These are phyloP conservation scores for Trachymyrmex septentrionalis DNA, from an alignment of 1,140 invertebrate species.

Conservation along the genomic window DNA sequence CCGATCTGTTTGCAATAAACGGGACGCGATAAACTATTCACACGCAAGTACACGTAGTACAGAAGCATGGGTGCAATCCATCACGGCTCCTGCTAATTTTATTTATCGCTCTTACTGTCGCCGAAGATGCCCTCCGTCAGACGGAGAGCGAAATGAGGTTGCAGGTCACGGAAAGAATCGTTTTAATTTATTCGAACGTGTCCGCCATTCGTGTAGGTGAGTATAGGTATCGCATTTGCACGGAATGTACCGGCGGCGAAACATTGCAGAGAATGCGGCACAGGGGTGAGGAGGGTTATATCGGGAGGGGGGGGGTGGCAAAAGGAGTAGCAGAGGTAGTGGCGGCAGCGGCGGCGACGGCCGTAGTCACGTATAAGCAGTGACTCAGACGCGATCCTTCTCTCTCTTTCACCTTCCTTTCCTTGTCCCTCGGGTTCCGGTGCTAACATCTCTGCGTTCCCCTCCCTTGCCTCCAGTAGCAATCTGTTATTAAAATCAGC, in stretches of 20 bases:
- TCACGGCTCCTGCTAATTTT: constrained; percentile 69
- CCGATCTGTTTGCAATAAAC: constrained; percentile 47
- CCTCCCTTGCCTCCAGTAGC: constrained; percentile 68
- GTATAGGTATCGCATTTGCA: constrained; percentile 62
- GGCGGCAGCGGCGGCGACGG: background rate
- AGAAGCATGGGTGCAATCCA: constrained; percentile 39
- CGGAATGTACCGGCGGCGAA: constrained; percentile 65
- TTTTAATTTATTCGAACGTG: constrained; percentile 74
- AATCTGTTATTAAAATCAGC: constrained; percentile 87
- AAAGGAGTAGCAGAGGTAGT: background rate
- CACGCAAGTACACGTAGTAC: constrained; percentile 29
- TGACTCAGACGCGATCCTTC: constrained; percentile 79
- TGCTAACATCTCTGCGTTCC: constrained; percentile 52
- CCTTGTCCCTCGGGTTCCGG: constrained; percentile 48
- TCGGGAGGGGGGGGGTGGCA: constrained; percentile 36
- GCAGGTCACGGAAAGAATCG: constrained; percentile 65
- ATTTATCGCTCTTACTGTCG: constrained; percentile 50
- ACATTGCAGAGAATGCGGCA: constrained; percentile 59
- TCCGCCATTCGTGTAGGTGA: constrained; percentile 36
- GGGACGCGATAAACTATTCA: constrained; percentile 24
- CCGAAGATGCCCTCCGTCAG: constrained; percentile 28
- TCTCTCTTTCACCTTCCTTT: constrained; percentile 29
- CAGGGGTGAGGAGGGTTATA: constrained; percentile 51
- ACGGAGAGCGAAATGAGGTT: constrained; percentile 42
- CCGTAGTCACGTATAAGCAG: constrained; percentile 84